Evolutionary conservation across 2,888 invertebrate genomes (phyloP), one percentile per base, ranked within the genome.

Genomic region (Andrena marginata): DNA sequence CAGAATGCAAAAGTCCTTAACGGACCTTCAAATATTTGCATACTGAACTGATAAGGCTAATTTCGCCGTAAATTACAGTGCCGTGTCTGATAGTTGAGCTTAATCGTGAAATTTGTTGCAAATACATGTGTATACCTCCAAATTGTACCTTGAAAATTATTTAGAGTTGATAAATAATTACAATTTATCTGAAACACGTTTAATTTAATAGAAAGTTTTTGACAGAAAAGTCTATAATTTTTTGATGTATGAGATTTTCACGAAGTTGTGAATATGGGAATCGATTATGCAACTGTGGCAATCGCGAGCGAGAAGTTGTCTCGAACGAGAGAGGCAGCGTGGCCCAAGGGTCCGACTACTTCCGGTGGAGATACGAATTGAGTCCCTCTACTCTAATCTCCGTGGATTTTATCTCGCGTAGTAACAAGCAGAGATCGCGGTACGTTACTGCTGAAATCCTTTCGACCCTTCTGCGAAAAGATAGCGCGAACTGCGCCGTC

Each of bases 281-380:
- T 75, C 33, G 63, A 77, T 87, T 86, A 77, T 77, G 78, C 63
- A 87, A 85, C 60, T 5, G 62, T 5, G 7, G 33, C 49, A 31
- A 49, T 29, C 4, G 20, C 26, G 35, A 68, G 76, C 54, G 65
- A 68, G 48, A 77, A 69, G 59, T 60, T 29, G 48, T 64, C n/a
- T 26, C 16, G 23, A 54, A 56, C 67, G 54, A 7, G 26, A 26
- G 59, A 16, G 23, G 35, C 67, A 23, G 71, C 26, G 13, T 42
- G 23, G 42, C 65, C 35, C 51, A 80, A 62, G 79, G 79, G 77
- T 80, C 75, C 75, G 74, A 64, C 62, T 78, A 84, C 86, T 89
- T 90, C 89, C 90, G 90, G 88, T 76, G 85, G 73, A 86, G 90
- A 90, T 89, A 90, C 85, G 82, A 87, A 87, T 89, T 84, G 77